Base-by-base conservation (phyloP, 2,888 invertebrate genomes). In the Melitaea athalia region DNA sequence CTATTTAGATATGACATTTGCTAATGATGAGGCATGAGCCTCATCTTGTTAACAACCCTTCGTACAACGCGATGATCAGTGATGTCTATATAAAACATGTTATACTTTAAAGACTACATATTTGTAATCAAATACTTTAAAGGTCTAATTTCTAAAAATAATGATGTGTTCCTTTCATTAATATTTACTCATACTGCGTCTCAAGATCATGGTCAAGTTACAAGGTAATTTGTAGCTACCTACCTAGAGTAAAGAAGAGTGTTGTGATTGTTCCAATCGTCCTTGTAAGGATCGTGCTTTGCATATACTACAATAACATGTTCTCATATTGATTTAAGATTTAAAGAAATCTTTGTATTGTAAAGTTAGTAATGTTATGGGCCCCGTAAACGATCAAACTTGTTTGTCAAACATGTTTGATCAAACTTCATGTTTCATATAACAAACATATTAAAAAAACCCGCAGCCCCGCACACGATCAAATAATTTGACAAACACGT, bases 1-100 rank as follows among this genome's bases (percentile, higher is more conserved):
- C 72, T 78, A 84, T 85, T 83, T 85, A 81, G 79, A 82, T 81
- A 81, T 85, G 88, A 90, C 89, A 90, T 89, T 87, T 77, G 85
- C 83, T 77, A 77, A 77, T 78, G 82, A 85, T 89, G 85, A 83
- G 85, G 83, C 79, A 75, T 67, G 63, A 68, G 60, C 10, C 73
- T 72, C 76, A 69, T 73, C 81, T 82, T 82, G 78, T 67, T 24
- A 61, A 62, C 47, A 12, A 47, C 59, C 61, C 68, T 47, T 59
- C 45, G 11, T 31, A 45, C 47, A 38, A 52, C 59, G 31, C 11
- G 31, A 57, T 5, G 8, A 42, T 3, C 24, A 14, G 24, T 33
- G 7, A 55, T 33, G 14, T 24, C 14, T 31, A 8, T 14, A 31
- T 55, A 14, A 14, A 55, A 14, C 2, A n/a, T n/a, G 14, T 14